A percentile compares a stretch with the other conserved stretches of the same genome.
Conservation (phyloP, 1,140 invertebrate species). For the Drosophila busckii region DNA sequence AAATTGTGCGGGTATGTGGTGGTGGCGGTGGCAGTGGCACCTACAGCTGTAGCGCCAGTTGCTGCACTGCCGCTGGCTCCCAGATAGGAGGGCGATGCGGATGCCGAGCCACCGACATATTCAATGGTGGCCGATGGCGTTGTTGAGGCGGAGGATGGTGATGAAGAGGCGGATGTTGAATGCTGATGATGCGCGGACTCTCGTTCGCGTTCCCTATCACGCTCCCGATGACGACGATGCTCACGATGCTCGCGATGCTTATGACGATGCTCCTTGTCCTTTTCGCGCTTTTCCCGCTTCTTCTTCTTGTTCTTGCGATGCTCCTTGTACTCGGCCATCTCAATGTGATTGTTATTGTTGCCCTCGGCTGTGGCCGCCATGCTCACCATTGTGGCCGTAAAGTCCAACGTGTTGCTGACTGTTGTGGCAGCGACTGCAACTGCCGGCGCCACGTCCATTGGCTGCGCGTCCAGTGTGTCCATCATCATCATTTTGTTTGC, state of each 20-base stretch:
- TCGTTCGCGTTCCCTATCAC: conserved; percentile 46
- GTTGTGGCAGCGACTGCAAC: conserved; percentile 58
- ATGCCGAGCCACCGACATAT: conserved; percentile 65
- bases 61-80: conserved; percentile 28
- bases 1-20: conserved; percentile 78
- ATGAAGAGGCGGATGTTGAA: conserved; percentile 72
- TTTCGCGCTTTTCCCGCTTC: conserved; percentile 75
- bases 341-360: conserved; percentile 71
- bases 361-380: conserved; percentile 65
- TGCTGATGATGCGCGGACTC: conserved; percentile 35
- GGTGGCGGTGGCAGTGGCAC: conserved; percentile 43
- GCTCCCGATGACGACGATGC: conserved; percentile 53
- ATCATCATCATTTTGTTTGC: conserved; percentile 75
- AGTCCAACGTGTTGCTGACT: conserved; percentile 43
- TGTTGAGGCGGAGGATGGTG: conserved; percentile 70
- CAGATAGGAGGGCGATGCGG: conserved; percentile 66
- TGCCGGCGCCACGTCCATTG: conserved; percentile 66
- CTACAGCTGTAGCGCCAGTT: conserved; percentile 11
- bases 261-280: conserved; percentile 68
- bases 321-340: conserved; percentile 72
- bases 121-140: conserved; percentile 71
- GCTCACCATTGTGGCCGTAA: conserved; percentile 61
- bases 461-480: conserved; percentile 70
- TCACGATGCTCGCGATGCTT: conserved; percentile 58
- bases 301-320: conserved; percentile 77